A percentile compares a stretch with the other conserved stretches of the same genome.
Conservation (phyloP, 1,140 invertebrate genomes). For the Dendrolimus punctatus region DNA sequence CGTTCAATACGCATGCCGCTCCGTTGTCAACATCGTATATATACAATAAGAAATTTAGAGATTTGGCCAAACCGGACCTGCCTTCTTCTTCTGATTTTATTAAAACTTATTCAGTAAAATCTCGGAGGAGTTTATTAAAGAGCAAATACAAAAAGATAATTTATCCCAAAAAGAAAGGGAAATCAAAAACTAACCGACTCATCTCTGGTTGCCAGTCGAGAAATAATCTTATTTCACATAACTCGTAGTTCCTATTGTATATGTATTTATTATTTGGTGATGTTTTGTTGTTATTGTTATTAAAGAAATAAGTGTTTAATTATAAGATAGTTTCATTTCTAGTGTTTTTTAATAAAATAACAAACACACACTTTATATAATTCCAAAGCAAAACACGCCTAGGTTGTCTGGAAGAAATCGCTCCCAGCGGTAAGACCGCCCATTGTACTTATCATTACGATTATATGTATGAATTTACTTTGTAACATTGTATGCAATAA, state of each 20-base stretch:
- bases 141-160: constrained; percentile 38
- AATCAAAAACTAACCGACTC: constrained; percentile 20
- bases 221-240: background rate
- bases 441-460: no score
- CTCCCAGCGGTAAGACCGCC: no score
- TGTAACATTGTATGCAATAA: no score
- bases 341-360: no score
- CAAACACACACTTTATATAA: no score
- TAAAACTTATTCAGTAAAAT: constrained; percentile 16
- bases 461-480: no score
- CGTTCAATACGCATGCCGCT: constrained; percentile 6
- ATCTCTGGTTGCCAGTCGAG: constrained; percentile 9
- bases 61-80: constrained; percentile 8
- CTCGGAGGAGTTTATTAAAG: constrained; percentile 27
- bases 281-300: constrained; percentile 1
- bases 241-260: constrained; percentile 1
- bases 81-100: constrained; percentile 5
- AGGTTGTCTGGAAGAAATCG: no score
- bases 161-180: constrained; percentile 29
- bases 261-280: constrained; percentile 7
- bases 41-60: constrained; percentile 6
- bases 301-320: no score
- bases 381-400: no score
- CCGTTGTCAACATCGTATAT: background rate
- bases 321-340: no score